phyloP scores from a whole-genome alignment of 1,140 invertebrate species.

The Globodera rostochiensis region DNA sequence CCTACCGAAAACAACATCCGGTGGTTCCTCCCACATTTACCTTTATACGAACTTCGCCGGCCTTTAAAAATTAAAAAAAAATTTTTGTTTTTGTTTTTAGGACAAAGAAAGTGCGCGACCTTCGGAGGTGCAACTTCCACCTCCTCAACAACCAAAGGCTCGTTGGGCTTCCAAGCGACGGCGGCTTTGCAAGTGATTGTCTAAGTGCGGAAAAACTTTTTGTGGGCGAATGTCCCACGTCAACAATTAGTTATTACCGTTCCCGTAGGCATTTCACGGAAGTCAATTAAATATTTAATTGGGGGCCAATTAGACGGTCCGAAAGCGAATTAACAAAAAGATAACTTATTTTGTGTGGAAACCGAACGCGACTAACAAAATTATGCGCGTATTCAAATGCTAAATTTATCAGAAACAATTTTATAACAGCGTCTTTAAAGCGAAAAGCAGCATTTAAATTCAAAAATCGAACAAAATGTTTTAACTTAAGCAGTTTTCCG shows the following conservation, averaged over 20 bases:
- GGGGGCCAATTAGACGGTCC: too few relatives aligned
- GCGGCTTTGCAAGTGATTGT: conserved; percentile 57
- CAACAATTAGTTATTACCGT: neutral
- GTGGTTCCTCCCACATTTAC: conserved; percentile 54
- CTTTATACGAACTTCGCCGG: conserved; percentile 73
- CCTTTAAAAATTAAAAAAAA: conserved; percentile 49
- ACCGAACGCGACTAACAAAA: too few relatives aligned
- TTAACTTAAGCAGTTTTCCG: neutral
- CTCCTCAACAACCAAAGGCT: conserved; percentile 83
- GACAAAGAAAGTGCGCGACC: conserved; percentile 22
- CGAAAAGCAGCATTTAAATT: neutral
- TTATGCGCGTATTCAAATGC: too few relatives aligned
- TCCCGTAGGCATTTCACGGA: neutral
- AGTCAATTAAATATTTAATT: neutral
- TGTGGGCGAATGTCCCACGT: neutral
- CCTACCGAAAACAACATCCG: neutral
- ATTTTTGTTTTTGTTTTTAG: neutral
- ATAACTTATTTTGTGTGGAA: too few relatives aligned
- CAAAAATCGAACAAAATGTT: neutral
- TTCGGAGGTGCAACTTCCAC: conserved; percentile 93
- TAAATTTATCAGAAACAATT: neutral
- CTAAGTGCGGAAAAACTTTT: conserved; percentile 24
- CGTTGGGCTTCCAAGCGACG: conserved; percentile 66
- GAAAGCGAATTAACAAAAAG: too few relatives aligned
- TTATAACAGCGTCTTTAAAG: neutral